Evolutionary conservation across 2,888 invertebrate genomes (phyloP).

Genomic region (Rhagonycha fulva): DNA sequence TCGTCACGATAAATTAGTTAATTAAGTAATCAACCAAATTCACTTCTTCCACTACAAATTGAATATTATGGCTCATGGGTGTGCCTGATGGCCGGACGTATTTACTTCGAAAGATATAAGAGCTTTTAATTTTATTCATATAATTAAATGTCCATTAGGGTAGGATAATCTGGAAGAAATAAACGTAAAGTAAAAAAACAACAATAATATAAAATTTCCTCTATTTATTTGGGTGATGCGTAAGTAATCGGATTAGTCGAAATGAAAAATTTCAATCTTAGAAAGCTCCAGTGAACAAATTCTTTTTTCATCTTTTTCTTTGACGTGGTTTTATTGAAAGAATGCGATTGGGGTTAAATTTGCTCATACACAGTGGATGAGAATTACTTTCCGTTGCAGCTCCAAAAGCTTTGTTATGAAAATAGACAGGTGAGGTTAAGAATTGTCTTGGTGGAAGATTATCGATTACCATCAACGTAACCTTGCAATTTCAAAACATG

Average conservation of each 20-base stretch:
- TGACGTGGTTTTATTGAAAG: not conserved
- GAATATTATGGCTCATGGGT: not conserved
- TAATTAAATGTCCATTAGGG: not conserved
- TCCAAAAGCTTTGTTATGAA: not conserved
- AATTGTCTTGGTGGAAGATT: not conserved
- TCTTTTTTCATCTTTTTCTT: not conserved
- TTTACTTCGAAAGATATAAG: not conserved
- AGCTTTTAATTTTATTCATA: not conserved
- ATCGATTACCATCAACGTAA: too few relatives aligned
- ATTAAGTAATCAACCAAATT: not conserved
- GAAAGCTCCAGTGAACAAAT: not conserved
- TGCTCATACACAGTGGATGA: not conserved
- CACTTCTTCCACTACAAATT: not conserved
- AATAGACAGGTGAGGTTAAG: not conserved
- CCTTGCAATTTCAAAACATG: not conserved
- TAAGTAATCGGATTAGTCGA: not conserved
- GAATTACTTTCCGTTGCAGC: not conserved
- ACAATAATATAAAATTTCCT: not conserved
- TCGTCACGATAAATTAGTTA: not conserved
- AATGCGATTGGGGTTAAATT: not conserved
- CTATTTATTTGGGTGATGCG: not conserved
- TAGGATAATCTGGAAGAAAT: not conserved
- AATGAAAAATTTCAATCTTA: not conserved
- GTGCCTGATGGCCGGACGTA: not conserved
- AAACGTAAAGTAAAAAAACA: not conserved